Conservation (phyloP, 2,888 invertebrate genomes). For the Choristoneura rosaceana region DNA sequence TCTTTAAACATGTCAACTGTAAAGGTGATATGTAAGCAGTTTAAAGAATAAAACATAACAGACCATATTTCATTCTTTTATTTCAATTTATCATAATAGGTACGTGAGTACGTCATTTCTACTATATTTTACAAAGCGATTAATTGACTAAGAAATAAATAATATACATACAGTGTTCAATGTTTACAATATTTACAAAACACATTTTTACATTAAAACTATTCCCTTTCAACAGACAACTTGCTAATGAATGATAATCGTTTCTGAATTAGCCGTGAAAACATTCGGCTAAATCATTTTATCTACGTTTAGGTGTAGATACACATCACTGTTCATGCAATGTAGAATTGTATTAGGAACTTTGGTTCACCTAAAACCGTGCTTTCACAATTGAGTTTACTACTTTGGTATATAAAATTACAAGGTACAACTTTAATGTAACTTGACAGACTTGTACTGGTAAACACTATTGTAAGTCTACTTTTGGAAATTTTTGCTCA, state of each 20-base stretch:
- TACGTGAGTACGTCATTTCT: slow-evolving; percentile 66
- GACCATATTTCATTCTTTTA: slow-evolving; percentile 37
- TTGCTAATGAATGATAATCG: slow-evolving; percentile 6
- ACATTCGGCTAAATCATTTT: slow-evolving; percentile 5
- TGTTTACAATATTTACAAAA: slow-evolving; percentile 71
- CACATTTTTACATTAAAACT: slow-evolving; percentile 21
- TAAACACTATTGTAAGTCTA: not conserved
- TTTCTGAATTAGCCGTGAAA: slow-evolving; percentile 8
- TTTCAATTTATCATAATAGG: slow-evolving; percentile 56
- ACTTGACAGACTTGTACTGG: not conserved
- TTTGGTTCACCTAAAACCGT: slow-evolving; percentile 62
- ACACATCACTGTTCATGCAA: slow-evolving; percentile 5
- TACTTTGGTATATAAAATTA: slow-evolving; percentile 67
- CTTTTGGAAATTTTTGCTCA: slow-evolving; percentile 15
- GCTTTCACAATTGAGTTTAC: slow-evolving; percentile 57
- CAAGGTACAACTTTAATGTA: slow-evolving; percentile 16
- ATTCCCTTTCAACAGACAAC: slow-evolving; percentile 31
- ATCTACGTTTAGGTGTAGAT: not conserved
- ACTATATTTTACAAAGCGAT: slow-evolving; percentile 63
- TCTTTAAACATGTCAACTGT: not conserved
- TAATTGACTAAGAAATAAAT: slow-evolving; percentile 74
- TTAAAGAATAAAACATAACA: slow-evolving; percentile 4
- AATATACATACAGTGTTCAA: slow-evolving; percentile 65
- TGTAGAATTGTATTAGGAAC: slow-evolving; percentile 64
- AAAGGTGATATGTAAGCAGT: not conserved